Conservation (phyloP, 2,888 invertebrate genomes). For the Eupithecia tripunctaria region DNA sequence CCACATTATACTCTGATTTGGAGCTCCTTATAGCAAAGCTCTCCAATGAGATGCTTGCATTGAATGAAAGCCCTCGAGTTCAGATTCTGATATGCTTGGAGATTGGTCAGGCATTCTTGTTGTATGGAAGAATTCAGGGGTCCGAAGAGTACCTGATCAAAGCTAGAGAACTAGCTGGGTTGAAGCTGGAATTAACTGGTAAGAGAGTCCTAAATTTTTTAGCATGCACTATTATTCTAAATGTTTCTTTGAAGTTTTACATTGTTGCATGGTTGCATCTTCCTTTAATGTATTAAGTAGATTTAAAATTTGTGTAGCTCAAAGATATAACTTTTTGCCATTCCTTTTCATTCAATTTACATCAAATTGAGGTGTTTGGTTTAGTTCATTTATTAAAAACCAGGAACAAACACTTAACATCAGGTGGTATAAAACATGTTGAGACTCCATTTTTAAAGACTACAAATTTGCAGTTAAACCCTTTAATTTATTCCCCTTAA, state of each 20-base stretch:
- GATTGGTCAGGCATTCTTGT: slow-evolving; percentile 87
- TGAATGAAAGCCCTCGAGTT: slow-evolving; percentile 61
- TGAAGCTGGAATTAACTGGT: slow-evolving; percentile 90
- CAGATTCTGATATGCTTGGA: slow-evolving; percentile 79
- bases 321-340: not conserved
- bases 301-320: too few species aligned
- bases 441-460: too few species aligned
- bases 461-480: not conserved
- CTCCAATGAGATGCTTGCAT: slow-evolving; percentile 67
- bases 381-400: too few species aligned
- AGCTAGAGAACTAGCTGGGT: slow-evolving; percentile 86
- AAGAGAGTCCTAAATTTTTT: slow-evolving; percentile 33
- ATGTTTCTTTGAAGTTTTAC: not conserved
- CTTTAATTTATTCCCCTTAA: not conserved
- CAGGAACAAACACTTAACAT: too few species aligned
- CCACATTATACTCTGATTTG: slow-evolving; percentile 85
- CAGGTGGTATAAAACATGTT: too few species aligned
- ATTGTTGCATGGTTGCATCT: not conserved
- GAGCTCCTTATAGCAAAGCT: slow-evolving; percentile 79
- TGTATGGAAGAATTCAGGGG: slow-evolving; percentile 89
- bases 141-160: slow-evolving; percentile 87
- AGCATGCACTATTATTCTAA: not conserved
- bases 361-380: too few species aligned
- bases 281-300: not conserved
- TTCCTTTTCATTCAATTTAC: too few species aligned